phyloP scores from a whole-genome alignment of 1,140 invertebrate genomes.

The Ericerus pela region DNA sequence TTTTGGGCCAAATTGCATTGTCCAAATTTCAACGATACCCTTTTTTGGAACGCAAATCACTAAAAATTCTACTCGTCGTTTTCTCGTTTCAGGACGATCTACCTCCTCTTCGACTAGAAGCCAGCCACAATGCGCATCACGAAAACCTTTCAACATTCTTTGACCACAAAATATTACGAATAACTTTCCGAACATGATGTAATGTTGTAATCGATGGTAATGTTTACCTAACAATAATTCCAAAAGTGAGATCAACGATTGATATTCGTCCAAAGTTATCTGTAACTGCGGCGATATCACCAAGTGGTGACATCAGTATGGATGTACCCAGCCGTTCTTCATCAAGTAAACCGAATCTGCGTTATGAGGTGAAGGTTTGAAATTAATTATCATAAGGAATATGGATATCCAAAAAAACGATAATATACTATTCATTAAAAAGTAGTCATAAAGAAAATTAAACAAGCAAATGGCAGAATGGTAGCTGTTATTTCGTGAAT shows the following conservation, averaged over 20 bases:
- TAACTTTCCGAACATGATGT: not conserved
- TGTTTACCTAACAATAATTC: slow-evolving; percentile 55
- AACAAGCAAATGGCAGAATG: no score
- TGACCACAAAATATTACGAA: slow-evolving; percentile 2
- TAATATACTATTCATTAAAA: no score
- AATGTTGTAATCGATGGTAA: not conserved
- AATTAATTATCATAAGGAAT: no score
- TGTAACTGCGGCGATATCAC: slow-evolving; percentile 59
- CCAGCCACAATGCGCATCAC: slow-evolving; percentile 86
- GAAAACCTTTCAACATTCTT: slow-evolving; percentile 42
- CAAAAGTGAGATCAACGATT: slow-evolving; percentile 63
- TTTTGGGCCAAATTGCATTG: slow-evolving; percentile 66
- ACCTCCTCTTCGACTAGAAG: slow-evolving; percentile 54
- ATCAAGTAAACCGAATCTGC: slow-evolving; percentile 72
- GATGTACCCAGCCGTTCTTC: slow-evolving; percentile 51
- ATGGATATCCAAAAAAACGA: no score
- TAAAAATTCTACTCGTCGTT: slow-evolving; percentile 52
- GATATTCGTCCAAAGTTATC: slow-evolving; percentile 77
- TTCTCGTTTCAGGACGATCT: slow-evolving; percentile 30
- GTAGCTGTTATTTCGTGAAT: no score
- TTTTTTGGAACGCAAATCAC: slow-evolving; percentile 72
- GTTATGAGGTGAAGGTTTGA: no score
- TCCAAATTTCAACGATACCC: slow-evolving; percentile 74
- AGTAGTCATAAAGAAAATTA: no score
- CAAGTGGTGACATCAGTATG: slow-evolving; percentile 62